These are phyloP conservation scores for Blastobasis lacticolella DNA, from an alignment of 2,888 invertebrate genomes.

Conservation along the genomic window DNA sequence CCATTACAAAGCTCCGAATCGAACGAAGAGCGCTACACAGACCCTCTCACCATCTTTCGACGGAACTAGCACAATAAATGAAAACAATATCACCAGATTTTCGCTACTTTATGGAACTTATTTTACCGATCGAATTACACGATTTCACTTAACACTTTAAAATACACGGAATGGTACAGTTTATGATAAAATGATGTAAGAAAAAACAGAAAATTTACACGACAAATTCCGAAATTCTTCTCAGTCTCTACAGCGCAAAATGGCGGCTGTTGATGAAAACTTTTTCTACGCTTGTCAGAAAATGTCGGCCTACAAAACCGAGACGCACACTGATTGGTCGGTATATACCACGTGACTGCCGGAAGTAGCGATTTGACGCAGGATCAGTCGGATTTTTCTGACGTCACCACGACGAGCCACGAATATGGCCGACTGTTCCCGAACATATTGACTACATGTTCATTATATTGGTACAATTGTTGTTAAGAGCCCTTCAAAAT, in stretches of 20 bases:
- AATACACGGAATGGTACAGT: constrained; percentile 75
- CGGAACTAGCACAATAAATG: constrained; percentile 83
- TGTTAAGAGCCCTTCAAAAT: too few relatives aligned
- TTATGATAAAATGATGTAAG: constrained; percentile 73
- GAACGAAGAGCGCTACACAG: constrained; percentile 78
- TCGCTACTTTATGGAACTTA: constrained; percentile 63
- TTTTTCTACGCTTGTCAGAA: constrained; percentile 97
- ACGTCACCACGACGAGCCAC: constrained; percentile 61
- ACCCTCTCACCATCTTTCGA: constrained; percentile 84
- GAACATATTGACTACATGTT: constrained; percentile 24
- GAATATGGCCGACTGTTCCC: constrained; percentile 44
- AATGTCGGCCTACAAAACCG: constrained; percentile 72
- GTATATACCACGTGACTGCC: constrained; percentile 63
- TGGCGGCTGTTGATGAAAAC: constrained; percentile 97
- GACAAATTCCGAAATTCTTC: constrained; percentile 84
- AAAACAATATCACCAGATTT: constrained; percentile 78
- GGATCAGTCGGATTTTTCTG: constrained; percentile 61
- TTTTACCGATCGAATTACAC: constrained; percentile 60
- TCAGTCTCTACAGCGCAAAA: constrained; percentile 89
- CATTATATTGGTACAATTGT: too few relatives aligned
- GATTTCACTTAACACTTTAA: constrained; percentile 74
- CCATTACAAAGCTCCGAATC: constrained; percentile 85
- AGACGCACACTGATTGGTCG: constrained; percentile 57
- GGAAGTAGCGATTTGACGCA: constrained; percentile 63
- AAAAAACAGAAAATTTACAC: constrained; percentile 79